These are phyloP conservation scores for Drosophila kikkawai DNA, from an alignment of 1,140 invertebrate genomes.

Conservation along the genomic window DNA sequence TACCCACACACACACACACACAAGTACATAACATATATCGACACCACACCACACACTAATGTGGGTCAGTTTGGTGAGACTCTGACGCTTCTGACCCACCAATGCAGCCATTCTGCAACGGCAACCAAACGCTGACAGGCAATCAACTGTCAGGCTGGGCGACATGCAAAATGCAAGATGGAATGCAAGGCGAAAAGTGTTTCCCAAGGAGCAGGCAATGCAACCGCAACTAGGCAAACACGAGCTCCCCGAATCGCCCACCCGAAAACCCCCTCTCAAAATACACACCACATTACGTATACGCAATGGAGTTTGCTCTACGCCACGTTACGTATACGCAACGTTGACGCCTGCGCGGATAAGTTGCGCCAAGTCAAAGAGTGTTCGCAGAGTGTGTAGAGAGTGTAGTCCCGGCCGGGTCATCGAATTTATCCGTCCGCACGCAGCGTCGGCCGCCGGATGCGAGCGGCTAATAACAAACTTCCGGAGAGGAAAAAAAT, in stretches of 20 bases:
- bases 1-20: neutral
- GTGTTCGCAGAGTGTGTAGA: neutral
- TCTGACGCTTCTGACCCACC: slow-evolving; percentile 15
- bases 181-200: slow-evolving; percentile 60
- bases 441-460: slow-evolving; percentile 48
- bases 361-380: slow-evolving; percentile 50
- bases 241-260: neutral
- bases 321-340: slow-evolving; percentile 66
- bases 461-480: slow-evolving; percentile 81
- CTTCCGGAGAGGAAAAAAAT: slow-evolving; percentile 84
- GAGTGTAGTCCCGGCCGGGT: slow-evolving; percentile 13
- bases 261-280: slow-evolving; percentile 10
- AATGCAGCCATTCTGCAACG: slow-evolving; percentile 9
- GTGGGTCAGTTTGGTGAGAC: slow-evolving; percentile 66
- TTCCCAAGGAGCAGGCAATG: slow-evolving; percentile 44
- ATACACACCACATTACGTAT: slow-evolving; percentile 64
- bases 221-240: slow-evolving; percentile 46
- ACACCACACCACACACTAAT: slow-evolving; percentile 40
- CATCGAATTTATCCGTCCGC: slow-evolving; percentile 64
- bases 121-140: slow-evolving; percentile 64
- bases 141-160: slow-evolving; percentile 69
- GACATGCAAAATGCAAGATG: slow-evolving; percentile 58
- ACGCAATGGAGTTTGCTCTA: slow-evolving; percentile 54
- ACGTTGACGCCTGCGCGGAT: slow-evolving; percentile 72
- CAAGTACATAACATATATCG: slow-evolving; percentile 13